phyloP scores from a whole-genome alignment of 2,113 vertebrate species.

The Thunnus maccoyii region DNA sequence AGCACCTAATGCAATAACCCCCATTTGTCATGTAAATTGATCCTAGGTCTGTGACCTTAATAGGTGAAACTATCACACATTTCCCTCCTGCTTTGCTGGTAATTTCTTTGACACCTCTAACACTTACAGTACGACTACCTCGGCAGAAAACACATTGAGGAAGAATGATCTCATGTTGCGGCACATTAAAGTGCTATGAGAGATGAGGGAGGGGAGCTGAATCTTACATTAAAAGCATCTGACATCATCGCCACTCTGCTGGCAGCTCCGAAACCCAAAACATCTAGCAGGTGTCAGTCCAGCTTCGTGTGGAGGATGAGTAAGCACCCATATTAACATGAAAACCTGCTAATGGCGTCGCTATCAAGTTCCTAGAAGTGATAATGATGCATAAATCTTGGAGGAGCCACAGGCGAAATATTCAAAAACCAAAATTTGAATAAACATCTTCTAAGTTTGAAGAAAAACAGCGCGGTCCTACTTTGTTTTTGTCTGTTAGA shows the following conservation, averaged over 20 bases:
- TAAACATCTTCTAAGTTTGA: neutral
- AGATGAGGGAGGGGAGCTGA: constrained; percentile 49
- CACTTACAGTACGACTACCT: constrained; percentile 11
- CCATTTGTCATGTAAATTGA: constrained; percentile 65
- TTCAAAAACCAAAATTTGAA: neutral
- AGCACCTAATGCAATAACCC: constrained; percentile 39
- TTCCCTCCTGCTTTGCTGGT: constrained; percentile 31
- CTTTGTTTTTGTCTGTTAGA: neutral
- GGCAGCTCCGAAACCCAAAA: constrained; percentile 36
- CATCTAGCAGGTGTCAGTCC: constrained; percentile 22
- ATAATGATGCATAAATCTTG: constrained; percentile 12
- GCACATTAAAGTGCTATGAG: constrained; percentile 64
- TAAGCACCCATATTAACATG: constrained; percentile 17
- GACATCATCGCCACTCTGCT: constrained; percentile 9
- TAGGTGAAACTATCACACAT: constrained; percentile 34
- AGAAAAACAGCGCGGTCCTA: neutral
- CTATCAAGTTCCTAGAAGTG: constrained; percentile 14
- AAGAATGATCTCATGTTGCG: constrained; percentile 58
- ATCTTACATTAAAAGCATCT: constrained; percentile 37
- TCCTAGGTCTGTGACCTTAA: constrained; percentile 52
- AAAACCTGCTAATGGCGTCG: constrained; percentile 34
- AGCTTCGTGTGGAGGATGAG: constrained; percentile 18
- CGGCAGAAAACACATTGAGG: constrained; percentile 16
- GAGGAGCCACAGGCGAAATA: neutral
- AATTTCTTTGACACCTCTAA: constrained; percentile 52